Percentiles rank a stretch among this genome's conserved stretches.
These are phyloP conservation scores for Petrolisthes manimaculis DNA, from an alignment of 2,888 invertebrate genomes.

Conservation along the genomic window DNA sequence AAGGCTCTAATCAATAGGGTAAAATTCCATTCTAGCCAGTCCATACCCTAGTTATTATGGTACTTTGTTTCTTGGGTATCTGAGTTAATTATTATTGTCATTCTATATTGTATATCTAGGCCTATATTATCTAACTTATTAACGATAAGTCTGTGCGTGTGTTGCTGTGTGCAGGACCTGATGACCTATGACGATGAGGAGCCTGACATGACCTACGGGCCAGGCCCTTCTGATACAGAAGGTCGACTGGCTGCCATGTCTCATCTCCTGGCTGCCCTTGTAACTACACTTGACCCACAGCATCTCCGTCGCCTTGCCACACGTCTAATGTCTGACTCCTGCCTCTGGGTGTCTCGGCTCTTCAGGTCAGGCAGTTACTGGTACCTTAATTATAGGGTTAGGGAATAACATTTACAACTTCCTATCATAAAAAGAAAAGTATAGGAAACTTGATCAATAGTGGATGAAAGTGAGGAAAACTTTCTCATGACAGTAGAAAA, in stretches of 20 bases:
- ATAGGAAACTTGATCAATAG: too few relatives aligned
- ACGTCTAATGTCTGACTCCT: slow-evolving; percentile 86
- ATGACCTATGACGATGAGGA: slow-evolving; percentile 60
- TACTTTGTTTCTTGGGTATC: not conserved
- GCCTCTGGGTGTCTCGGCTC: slow-evolving; percentile 87
- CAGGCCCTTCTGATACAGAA: slow-evolving; percentile 48
- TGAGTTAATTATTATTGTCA: not conserved
- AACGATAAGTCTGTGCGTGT: not conserved
- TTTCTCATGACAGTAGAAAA: too few relatives aligned
- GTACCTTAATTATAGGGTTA: too few relatives aligned
- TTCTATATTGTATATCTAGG: not conserved
- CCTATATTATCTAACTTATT: not conserved
- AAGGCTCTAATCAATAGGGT: not conserved
- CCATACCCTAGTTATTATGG: too few relatives aligned
- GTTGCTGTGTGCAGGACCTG: slow-evolving; percentile 25
- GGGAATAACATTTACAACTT: too few relatives aligned
- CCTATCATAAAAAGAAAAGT: too few relatives aligned
- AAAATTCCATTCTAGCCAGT: not conserved
- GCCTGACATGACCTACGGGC: slow-evolving; percentile 58
- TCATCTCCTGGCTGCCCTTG: slow-evolving; percentile 89
- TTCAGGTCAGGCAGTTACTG: slow-evolving; percentile 76
- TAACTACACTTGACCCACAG: slow-evolving; percentile 83
- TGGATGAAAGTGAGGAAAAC: too few relatives aligned
- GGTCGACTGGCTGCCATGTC: slow-evolving; percentile 73
- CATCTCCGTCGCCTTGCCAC: slow-evolving; percentile 85